phyloP scores from a whole-genome alignment of 92 coral and sea anemone genomes.

The Palythoa caribaeorum region DNA sequence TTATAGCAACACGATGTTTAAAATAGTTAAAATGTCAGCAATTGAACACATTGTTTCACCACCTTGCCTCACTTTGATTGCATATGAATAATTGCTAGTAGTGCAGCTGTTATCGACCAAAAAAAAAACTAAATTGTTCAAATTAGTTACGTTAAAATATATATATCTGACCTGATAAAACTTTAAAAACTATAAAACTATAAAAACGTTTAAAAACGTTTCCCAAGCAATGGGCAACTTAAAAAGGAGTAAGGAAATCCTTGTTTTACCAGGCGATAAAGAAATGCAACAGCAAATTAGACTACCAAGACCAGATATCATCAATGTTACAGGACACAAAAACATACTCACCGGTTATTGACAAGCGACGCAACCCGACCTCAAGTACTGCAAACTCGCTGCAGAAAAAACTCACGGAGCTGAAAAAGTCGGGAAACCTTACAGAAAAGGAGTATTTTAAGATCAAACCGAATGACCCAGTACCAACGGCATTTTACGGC shows the following conservation, averaged over 20 bases:
- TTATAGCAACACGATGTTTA: not conserved
- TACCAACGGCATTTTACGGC: not conserved
- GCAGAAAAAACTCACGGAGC: not conserved
- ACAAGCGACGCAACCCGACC: conserved; percentile 40
- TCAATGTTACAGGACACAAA: too few species aligned
- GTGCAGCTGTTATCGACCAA: conserved; percentile 51
- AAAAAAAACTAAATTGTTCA: conserved; percentile 64
- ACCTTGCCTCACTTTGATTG: not conserved
- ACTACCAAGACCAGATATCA: too few species aligned
- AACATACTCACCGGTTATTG: not conserved
- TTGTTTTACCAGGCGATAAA: conserved; percentile 16
- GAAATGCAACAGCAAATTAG: not conserved
- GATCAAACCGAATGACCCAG: conserved; percentile 28
- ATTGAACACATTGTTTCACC: not conserved
- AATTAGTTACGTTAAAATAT: conserved; percentile 62
- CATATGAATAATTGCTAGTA: not conserved
- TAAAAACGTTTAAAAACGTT: not conserved
- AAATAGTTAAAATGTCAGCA: not conserved
- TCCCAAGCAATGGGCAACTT: too few species aligned
- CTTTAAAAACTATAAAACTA: too few species aligned
- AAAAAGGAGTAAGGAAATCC: not conserved
- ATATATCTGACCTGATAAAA: too few species aligned
- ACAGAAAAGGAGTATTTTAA: conserved; percentile 20
- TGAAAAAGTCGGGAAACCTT: not conserved
- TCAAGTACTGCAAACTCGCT: not conserved